Evolutionary conservation across 2,113 vertebrate species (phyloP).

Genomic region (Cheilinus undulatus): DNA sequence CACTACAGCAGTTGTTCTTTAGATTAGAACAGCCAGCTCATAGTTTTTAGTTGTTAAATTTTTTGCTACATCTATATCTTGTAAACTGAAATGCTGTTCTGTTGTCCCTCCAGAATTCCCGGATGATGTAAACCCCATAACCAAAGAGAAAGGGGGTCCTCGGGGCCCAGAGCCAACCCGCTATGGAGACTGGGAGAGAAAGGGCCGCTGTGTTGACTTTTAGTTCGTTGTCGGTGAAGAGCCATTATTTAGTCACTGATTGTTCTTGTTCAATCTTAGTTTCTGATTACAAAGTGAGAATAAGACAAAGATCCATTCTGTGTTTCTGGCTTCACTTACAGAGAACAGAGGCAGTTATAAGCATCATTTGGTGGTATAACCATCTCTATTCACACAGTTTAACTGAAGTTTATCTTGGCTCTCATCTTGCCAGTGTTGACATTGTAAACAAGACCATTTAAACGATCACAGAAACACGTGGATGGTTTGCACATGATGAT

Average conservation of each 20-base stretch:
- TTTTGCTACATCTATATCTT: too few species aligned
- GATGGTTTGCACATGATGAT: neutral
- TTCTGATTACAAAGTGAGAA: neutral
- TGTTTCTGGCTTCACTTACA: neutral
- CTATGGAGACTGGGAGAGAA: conserved; percentile 97
- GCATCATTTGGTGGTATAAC: neutral
- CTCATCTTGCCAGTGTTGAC: neutral
- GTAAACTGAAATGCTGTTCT: neutral
- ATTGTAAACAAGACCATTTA: neutral
- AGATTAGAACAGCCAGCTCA: too few species aligned
- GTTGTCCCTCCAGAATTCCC: conserved; percentile 87
- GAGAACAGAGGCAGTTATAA: neutral
- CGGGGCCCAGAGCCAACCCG: conserved; percentile 96
- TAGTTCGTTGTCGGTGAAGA: conserved; percentile 63
- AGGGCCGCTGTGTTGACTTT: conserved; percentile 98
- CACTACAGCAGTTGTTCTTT: too few species aligned
- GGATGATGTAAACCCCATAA: conserved; percentile 91
- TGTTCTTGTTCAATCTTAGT: neutral
- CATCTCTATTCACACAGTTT: neutral
- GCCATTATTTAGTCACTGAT: neutral
- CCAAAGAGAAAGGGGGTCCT: conserved; percentile 95
- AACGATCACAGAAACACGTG: neutral
- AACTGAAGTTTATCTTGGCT: neutral
- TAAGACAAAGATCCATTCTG: neutral
- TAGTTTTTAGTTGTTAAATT: too few species aligned